Evolutionary conservation across 2,888 invertebrate species (phyloP).

Genomic region (Euzophera pinguis): DNA sequence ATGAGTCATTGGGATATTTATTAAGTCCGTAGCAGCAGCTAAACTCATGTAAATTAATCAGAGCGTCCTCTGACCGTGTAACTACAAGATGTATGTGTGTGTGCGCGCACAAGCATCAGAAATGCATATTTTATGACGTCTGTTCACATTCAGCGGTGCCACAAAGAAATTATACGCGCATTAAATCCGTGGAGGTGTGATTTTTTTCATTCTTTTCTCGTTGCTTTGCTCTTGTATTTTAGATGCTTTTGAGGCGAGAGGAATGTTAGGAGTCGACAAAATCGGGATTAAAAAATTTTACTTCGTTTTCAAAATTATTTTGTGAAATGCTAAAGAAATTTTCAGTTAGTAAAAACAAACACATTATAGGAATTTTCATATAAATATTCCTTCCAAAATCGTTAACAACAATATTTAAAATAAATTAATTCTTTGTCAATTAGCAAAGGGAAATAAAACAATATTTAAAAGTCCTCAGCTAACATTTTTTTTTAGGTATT

Average conservation of each 20-base stretch:
- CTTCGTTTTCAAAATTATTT: not conserved
- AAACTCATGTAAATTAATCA: not conserved
- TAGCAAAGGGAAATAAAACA: too few relatives aligned
- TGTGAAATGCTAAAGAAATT: not conserved
- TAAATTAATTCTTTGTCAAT: too few relatives aligned
- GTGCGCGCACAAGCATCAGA: constrained; percentile 37
- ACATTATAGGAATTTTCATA: too few relatives aligned
- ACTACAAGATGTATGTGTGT: constrained; percentile 5
- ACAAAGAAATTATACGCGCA: constrained; percentile 80
- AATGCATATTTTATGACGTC: constrained; percentile 80
- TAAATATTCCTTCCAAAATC: too few relatives aligned
- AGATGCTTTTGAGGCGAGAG: constrained; percentile 14
- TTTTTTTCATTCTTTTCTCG: constrained; percentile 46
- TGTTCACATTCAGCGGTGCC: constrained; percentile 78
- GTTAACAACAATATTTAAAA: too few relatives aligned
- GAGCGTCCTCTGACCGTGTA: constrained; percentile 15
- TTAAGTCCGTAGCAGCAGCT: not conserved
- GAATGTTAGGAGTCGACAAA: constrained; percentile 5
- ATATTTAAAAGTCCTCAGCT: too few relatives aligned
- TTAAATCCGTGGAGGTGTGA: constrained; percentile 75
- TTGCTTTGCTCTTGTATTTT: constrained; percentile 30
- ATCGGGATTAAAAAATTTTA: not conserved
- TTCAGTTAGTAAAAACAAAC: too few relatives aligned
- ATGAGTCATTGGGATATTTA: not conserved
- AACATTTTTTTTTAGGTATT: too few relatives aligned